A percentile compares a stretch with the other conserved stretches of the same genome.
Conservation (phyloP, 2,113 vertebrate species). For the Glareola pratincola region DNA sequence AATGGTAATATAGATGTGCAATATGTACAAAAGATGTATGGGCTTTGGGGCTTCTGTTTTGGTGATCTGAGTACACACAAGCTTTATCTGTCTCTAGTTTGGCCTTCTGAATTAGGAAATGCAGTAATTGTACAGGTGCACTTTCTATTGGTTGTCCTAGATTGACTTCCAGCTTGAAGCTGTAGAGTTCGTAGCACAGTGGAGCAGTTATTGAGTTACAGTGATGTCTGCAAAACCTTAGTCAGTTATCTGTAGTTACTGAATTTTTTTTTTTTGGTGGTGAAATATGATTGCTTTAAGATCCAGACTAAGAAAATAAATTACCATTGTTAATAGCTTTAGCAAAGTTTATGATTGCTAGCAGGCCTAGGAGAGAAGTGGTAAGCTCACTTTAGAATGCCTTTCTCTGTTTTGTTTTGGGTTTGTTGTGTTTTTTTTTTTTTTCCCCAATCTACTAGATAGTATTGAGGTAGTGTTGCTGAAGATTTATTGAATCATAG, state of each 20-base stretch:
- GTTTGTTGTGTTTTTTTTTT: too few relatives aligned
- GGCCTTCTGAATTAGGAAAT: slow-evolving; percentile 71
- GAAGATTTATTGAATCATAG: not conserved
- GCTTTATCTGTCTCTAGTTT: slow-evolving; percentile 47
- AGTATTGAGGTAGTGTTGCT: not conserved
- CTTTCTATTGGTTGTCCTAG: slow-evolving; percentile 78
- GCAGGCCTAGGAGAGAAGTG: slow-evolving; percentile 15
- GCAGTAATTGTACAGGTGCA: slow-evolving; percentile 74
- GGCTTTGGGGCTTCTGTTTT: slow-evolving; percentile 9
- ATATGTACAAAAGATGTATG: not conserved
- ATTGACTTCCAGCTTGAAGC: slow-evolving; percentile 74
- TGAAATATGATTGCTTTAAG: slow-evolving; percentile 14
- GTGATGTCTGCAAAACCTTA: slow-evolving; percentile 63
- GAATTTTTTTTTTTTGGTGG: not conserved
- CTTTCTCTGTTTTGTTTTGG: not conserved
- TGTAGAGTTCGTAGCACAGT: slow-evolving; percentile 71
- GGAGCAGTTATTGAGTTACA: slow-evolving; percentile 67
- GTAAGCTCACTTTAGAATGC: slow-evolving; percentile 22
- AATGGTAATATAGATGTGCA: not conserved
- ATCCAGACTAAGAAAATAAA: not conserved
- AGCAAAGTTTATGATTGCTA: not conserved
- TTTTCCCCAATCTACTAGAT: not conserved
- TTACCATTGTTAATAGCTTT: not conserved
- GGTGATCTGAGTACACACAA: slow-evolving; percentile 39
- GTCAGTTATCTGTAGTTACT: slow-evolving; percentile 35